A percentile compares a stretch with the other conserved stretches of the same genome.
phyloP scores from a whole-genome alignment of 2,797 vertebrate genomes.

The Neopelma chrysocephalum region DNA sequence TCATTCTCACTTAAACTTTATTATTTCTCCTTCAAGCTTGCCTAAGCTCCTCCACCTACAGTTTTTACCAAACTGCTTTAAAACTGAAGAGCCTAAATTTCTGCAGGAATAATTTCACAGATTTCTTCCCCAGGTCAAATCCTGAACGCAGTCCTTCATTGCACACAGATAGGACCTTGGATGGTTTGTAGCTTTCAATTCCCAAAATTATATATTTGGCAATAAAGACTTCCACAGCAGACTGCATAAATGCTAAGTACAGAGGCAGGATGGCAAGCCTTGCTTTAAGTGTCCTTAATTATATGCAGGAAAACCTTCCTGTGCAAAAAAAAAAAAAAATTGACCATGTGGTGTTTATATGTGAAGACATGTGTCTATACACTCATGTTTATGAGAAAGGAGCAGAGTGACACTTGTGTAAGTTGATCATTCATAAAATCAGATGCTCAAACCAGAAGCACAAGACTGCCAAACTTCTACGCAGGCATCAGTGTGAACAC shows the following conservation, averaged over 20 bases:
- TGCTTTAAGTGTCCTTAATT: not conserved
- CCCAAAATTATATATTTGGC: not conserved
- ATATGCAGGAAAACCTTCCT: not conserved
- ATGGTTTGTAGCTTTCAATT: not conserved
- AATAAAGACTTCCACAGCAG: not conserved
- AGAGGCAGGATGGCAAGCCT: not conserved
- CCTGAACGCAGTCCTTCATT: not conserved
- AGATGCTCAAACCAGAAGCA: not conserved
- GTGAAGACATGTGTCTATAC: not conserved
- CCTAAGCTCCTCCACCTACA: not conserved
- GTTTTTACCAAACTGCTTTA: not conserved
- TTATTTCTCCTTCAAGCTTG: not conserved
- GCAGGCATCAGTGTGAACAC: not conserved
- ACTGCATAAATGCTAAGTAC: not conserved
- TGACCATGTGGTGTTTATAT: not conserved
- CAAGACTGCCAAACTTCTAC: constrained; percentile 18
- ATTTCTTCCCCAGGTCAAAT: not conserved
- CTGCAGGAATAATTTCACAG: not conserved
- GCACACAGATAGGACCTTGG: not conserved
- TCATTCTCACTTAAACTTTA: not conserved
- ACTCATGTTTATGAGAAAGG: not conserved
- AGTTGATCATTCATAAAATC: not conserved
- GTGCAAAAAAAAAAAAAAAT: not conserved
- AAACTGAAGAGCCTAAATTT: not conserved
- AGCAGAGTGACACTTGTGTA: not conserved